Evolutionary conservation across 2,888 invertebrate species (phyloP), one percentile per base, ranked within the genome.

Genomic region (Synanthedon formicaeformis): DNA sequence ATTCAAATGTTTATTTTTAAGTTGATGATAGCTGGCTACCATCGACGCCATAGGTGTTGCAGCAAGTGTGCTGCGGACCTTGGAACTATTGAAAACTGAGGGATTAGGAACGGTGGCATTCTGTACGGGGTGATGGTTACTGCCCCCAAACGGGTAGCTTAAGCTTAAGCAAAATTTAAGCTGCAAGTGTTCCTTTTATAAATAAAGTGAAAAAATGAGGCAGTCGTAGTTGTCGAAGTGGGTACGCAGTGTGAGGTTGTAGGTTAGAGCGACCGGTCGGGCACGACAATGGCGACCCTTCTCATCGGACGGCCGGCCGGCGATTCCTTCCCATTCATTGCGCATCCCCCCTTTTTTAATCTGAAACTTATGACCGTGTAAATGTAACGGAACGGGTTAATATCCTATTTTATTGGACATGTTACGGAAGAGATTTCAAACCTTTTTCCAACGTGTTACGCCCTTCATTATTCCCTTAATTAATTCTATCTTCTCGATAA

Each of bases 361-460:
- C 80, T 78, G 69, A 71, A 81, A 78, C 80, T 79, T 81, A 81
- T 78, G 81, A 80, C 71, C 78, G 77, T 79, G 79, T 80, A 78
- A 78, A 78, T 69, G 75, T 73, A 66, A 72, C 69, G 69, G 67
- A 69, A 68, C 73, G 79, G 79, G 77, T 78, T 78, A 79, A 79
- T 79, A 75, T 74, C 75, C 70, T 78, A 73, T 75, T 78, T 81
- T 75, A 79, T 79, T 75, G 69, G 70, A 69, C 67, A 66, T 67
- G 71, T 69, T 71, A 65, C 55, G 53, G 56, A 50, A 50, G 49
- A 48, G 53, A 48, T 53, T 53, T 34, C 50, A n/a, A 13, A n/a
- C 45, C 45, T 45, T 45, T 45, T 45, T 45, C 34, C 13, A 8
- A 45, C 45, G 12, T 45, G 45, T 45, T 45, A 14, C 14, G 45